Evolutionary conservation across 2,797 vertebrate species (phyloP).

Genomic region (Myotis myotis): DNA sequence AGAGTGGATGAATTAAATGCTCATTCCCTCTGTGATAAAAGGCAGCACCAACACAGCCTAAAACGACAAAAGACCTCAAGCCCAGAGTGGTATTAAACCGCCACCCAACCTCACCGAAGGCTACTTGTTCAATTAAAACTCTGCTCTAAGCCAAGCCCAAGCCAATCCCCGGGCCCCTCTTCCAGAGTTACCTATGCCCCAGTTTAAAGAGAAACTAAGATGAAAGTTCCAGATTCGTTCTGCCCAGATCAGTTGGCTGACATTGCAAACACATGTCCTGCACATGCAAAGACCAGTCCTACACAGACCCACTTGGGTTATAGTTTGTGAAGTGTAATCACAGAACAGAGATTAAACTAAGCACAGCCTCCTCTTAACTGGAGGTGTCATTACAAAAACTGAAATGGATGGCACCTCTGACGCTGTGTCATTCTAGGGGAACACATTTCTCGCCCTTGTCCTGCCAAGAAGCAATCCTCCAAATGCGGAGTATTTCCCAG

Average conservation of each 20-base stretch:
- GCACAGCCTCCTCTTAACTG: constrained; percentile 40
- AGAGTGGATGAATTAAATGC: not conserved
- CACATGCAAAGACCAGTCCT: constrained; percentile 28
- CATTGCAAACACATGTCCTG: constrained; percentile 51
- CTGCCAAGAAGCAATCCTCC: constrained; percentile 15
- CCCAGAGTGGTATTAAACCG: fast-evolving
- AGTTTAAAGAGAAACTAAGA: constrained; percentile 62
- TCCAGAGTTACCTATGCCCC: not conserved
- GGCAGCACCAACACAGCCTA: not conserved
- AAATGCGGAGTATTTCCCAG: not conserved
- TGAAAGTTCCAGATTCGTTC: constrained; percentile 62
- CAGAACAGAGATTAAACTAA: constrained; percentile 69
- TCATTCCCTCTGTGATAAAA: not conserved
- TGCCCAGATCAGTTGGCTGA: constrained; percentile 59
- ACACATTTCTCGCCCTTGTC: not conserved
- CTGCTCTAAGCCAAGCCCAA: not conserved
- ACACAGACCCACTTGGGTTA: not conserved
- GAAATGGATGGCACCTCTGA: constrained; percentile 39
- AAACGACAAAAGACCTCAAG: not conserved
- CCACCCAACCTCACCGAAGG: not conserved
- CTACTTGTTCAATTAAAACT: not conserved
- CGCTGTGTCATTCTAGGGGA: not conserved
- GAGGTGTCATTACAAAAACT: constrained; percentile 49
- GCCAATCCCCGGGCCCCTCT: not conserved
- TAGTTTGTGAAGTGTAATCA: constrained; percentile 53